Conservation (phyloP, 2,888 invertebrate genomes). For the Metacarcinus magister region DNA sequence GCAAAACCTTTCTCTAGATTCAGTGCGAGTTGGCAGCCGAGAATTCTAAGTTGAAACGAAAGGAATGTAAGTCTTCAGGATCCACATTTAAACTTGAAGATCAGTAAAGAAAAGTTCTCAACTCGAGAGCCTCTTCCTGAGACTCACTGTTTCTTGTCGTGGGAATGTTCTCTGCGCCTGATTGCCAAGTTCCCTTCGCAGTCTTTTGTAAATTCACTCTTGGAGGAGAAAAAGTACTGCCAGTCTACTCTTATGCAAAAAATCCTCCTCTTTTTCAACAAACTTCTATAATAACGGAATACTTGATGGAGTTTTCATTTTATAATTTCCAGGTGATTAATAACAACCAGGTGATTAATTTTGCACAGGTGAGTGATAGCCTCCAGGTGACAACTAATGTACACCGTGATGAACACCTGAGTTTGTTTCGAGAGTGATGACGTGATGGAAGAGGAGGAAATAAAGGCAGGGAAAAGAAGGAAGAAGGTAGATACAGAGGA, state of each 20-base stretch:
- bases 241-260: background rate
- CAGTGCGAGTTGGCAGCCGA: background rate
- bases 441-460: background rate
- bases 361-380: background rate
- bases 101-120: slow-evolving; percentile 51
- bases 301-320: background rate
- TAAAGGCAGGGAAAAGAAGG: background rate
- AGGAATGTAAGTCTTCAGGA: slow-evolving; percentile 51
- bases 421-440: background rate
- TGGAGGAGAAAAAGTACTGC: background rate
- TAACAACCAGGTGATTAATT: background rate
- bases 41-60: slow-evolving; percentile 51
- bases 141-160: slow-evolving; percentile 37
- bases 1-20: background rate
- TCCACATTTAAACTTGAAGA: slow-evolving; percentile 51
- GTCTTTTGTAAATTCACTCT: background rate
- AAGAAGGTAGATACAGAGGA: background rate
- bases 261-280: background rate
- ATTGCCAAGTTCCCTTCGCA: background rate
- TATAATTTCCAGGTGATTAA: slow-evolving; percentile 1
- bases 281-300: background rate
- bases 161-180: slow-evolving; percentile 15
- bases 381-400: background rate
- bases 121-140: background rate
- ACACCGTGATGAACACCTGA: background rate